Evolutionary conservation across 2,113 vertebrate genomes (phyloP), one percentile per base, ranked within the genome.

Genomic region (Lepus timidus): DNA sequence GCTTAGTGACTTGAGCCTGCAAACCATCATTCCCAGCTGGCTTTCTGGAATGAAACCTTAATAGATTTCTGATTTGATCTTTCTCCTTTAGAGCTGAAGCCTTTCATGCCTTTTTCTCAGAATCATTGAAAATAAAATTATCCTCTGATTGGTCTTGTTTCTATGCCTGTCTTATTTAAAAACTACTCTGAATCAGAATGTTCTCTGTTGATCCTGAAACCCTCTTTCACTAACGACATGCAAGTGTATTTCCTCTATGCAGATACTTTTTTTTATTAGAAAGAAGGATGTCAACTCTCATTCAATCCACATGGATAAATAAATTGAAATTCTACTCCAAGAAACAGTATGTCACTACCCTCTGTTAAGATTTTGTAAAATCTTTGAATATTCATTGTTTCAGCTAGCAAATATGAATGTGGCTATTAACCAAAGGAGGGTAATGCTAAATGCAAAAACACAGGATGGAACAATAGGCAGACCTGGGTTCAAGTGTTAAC

Each of bases 1-100:
- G 96, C 95, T 88, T 96, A 96, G 94, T 94, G 96, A 97, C 95
- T 90, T 95, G 71, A 93, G 78, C 71, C 75, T 71, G 88, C 85
- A 55, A 27, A 95, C 94, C 96, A 96, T 96, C 91, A 85, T 85
- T 91, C 95, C 90, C 95, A 95, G 86, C 92, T 90, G 94, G 91
- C 90, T 97, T 85, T 91, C 61, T 84, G 36, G 91, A 95, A 88
- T 14, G 82, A 93, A 94, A 94, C 29, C 52, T 16, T 95, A 84
- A 93, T 65, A 89, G 83, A 91, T 94, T 91, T 96, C 94, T 93
- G 62, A 91, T 51, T 95, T 87, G 83, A 96, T 92, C 75, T 93
- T 90, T 95, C 51, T 86, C 86, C 44, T 88, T 93, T 31, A 85
- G 80, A 96, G 58, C 51, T 73, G 67, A 93, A 93, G 78, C 23